Base-by-base conservation (phyloP, 1,140 invertebrate species). In the Drosophila subobscura region DNA sequence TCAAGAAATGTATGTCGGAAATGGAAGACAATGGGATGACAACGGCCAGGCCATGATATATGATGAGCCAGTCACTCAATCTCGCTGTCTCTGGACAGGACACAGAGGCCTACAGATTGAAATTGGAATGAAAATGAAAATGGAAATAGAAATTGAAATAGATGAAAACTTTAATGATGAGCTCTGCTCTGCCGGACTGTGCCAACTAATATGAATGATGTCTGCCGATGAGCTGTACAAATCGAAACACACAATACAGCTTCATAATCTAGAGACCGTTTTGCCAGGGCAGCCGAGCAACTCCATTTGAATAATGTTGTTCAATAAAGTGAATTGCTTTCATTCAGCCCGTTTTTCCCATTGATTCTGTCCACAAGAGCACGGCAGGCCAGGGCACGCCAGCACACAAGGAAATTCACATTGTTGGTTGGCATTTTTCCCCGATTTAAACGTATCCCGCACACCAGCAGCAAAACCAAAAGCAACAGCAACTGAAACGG, bases 271-370 rank as follows among this genome's bases (percentile, higher is more conserved):
- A 37, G 33, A 37, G 33, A 33, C 29, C 27, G 27, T 29, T 75
- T 56, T 61, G 46, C 51, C 51, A 45, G 29, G 41, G 42, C 58
- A 79, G 29, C 56, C 49, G 33, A 54, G 41, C 42, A 47, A 37
- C 37, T 63, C 25, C 64, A 80, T 85, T 86, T 86, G 73, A 86
- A 88, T 88, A 81, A 86, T 86, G 75, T 64, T 60, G 71, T 75
- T 76, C 75, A 88, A 86, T 88, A 88, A 88, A 75, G 68, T 52
- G 60, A 88, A 88, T 88, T 88, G 83, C 78, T 70, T 88, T 88
- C 60, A 76, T 83, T 83, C 78, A 70, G 53, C 51, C 54, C 56
- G 55, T 54, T 66, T 27, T 71, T 54, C 50, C 71, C 52, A 70
- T 63, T 59, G 45, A 55, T 63, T 68, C 57, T 70, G 58, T 75